A percentile compares a stretch with the other conserved stretches of the same genome.
phyloP scores from a whole-genome alignment of 2,888 invertebrate genomes.

The Pseudeuparius sepicola region DNA sequence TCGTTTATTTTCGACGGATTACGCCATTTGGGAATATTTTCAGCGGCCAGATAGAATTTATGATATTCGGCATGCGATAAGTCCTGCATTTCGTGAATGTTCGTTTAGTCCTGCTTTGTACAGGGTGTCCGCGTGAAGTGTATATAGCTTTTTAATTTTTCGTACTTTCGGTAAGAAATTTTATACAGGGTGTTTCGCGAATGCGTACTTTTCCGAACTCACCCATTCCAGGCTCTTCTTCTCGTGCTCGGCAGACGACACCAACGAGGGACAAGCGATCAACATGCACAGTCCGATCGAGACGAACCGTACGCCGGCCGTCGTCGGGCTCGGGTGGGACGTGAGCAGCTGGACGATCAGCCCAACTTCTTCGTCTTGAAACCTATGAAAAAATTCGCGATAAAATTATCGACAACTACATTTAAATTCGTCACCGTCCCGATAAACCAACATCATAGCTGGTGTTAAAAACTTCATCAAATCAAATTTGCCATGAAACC shows the following conservation, averaged over 20 bases:
- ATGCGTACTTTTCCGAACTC: constrained; percentile 11
- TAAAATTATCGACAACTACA: not conserved
- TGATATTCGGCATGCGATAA: too few species aligned
- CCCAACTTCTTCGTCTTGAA: constrained; percentile 85
- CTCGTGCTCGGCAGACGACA: constrained; percentile 65
- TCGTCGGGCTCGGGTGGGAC: constrained; percentile 79
- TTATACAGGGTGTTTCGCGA: not conserved
- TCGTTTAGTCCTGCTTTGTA: too few species aligned
- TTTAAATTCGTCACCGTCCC: not conserved
- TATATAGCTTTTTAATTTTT: too few species aligned
- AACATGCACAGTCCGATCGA: constrained; percentile 90
- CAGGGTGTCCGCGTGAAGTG: too few species aligned
- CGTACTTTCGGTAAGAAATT: too few species aligned
- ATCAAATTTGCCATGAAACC: not conserved
- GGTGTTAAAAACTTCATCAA: not conserved
- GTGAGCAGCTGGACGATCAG: constrained; percentile 77
- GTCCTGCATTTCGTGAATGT: too few species aligned
- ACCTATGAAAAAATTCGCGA: constrained; percentile 42
- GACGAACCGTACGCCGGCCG: constrained; percentile 86
- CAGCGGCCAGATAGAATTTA: too few species aligned
- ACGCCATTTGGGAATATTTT: too few species aligned
- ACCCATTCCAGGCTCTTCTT: constrained; percentile 82
- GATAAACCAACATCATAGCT: not conserved
- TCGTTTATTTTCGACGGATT: too few species aligned
- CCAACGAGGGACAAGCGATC: constrained; percentile 81